Base-by-base conservation (phyloP, 2,888 invertebrate species). In the Erebia ligea region DNA sequence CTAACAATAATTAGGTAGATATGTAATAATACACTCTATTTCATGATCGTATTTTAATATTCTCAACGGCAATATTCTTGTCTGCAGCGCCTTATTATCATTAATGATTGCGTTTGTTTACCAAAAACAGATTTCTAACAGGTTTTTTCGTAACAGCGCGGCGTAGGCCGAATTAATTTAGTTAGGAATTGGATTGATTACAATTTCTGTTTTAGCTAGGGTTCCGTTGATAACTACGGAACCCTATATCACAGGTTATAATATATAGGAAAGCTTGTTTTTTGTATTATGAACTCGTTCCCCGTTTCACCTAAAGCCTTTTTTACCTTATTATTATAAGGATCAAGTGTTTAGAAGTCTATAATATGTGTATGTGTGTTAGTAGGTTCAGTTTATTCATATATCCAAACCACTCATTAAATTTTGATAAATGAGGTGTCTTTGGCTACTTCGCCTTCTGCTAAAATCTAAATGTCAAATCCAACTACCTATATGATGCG, bases 61-160 rank as follows among this genome's bases (percentile, higher is more conserved):
- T 67, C 54, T 59, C 68, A 63, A 61, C 57, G 25, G 50, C n/a
- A 62, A 70, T 54, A 45, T 21, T 64, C 65, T 67, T 48, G 50
- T 63, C 34, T 34, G 34, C 34, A 34, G 56, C 64, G 48, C 19
- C 62, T 68, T 68, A 69, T 76, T 72, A 69, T 40, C 75, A 76
- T 75, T 65, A 70, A 69, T 34, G 56, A 59, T 67, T 52, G 57
- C 64, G 73, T 75, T 71, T 67, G 48, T 61, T 67, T 63, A 65
- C 54, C 64, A 40, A 66, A 72, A 68, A 65, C 34, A 54, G 66
- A 68, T 65, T 62, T 72, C 63, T 67, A 52, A 50, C 64, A 25
- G 54, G 25, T 65, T 71, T 58, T 71, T 71, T 71, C 61, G 71
- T 57, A 68, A 69, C 61, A 68, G 69, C 48, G 58, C 21, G 54